These are phyloP conservation scores for Heterotilapia buettikoferi DNA, from an alignment of 2,113 vertebrate species.

Conservation along the genomic window DNA sequence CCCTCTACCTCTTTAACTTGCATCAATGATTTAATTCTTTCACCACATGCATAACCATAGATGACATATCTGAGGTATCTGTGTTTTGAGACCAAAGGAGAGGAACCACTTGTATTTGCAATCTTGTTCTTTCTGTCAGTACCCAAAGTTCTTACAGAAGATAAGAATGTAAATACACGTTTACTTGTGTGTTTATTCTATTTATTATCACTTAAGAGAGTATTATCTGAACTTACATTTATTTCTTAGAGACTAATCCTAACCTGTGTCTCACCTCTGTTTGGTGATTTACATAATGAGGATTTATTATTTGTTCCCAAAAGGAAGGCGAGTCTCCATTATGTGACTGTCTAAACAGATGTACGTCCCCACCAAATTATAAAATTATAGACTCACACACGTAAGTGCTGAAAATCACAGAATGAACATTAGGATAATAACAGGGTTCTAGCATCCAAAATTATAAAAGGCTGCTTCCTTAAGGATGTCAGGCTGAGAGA, in stretches of 20 bases:
- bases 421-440: slow-evolving; percentile 46
- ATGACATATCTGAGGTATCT: not conserved
- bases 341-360: not conserved
- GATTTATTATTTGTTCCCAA: not conserved
- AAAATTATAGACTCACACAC: not conserved
- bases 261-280: not conserved
- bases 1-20: not conserved
- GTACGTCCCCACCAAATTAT: not conserved
- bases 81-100: not conserved
- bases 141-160: not conserved
- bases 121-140: not conserved
- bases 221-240: not conserved
- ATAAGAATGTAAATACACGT: not conserved
- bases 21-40: not conserved
- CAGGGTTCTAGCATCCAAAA: slow-evolving; percentile 28
- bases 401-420: not conserved
- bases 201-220: not conserved
- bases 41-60: not conserved
- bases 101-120: not conserved
- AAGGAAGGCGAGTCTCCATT: not conserved
- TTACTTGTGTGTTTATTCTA: not conserved
- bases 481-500: slow-evolving; percentile 19
- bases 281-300: not conserved
- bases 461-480: slow-evolving; percentile 18
- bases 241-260: not conserved